A percentile compares a stretch with the other conserved stretches of the same genome.
These are phyloP conservation scores for Festucalex cinctus DNA, from an alignment of 2,113 vertebrate species.

Conservation along the genomic window DNA sequence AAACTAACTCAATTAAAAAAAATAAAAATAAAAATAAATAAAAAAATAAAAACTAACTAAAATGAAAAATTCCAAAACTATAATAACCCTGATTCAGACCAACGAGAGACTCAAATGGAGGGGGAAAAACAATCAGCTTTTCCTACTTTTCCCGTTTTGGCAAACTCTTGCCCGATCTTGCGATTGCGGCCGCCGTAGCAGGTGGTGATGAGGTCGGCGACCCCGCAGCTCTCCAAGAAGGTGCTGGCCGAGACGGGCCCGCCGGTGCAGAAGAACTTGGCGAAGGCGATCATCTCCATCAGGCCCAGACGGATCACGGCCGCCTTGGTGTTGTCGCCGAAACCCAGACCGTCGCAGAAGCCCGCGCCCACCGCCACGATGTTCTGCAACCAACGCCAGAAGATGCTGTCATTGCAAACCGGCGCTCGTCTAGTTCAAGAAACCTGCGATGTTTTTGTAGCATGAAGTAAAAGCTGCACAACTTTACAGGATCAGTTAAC, in stretches of 20 bases:
- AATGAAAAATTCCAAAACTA: too few species aligned
- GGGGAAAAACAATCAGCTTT: not conserved
- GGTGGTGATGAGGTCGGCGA: constrained; percentile 95
- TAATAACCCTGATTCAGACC: too few species aligned
- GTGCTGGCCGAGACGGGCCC: constrained; percentile 77
- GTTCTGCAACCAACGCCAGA: constrained; percentile 72
- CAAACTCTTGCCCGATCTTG: constrained; percentile 90
- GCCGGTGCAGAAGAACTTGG: constrained; percentile 85
- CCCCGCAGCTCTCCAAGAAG: constrained; percentile 95
- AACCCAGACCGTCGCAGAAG: constrained; percentile 93
- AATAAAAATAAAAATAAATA: too few species aligned
- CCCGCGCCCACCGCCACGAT: constrained; percentile 91
- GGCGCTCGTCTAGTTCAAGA: not conserved
- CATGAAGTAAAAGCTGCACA: not conserved
- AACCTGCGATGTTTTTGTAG: too few species aligned
- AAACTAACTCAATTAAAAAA: too few species aligned
- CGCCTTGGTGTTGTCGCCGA: constrained; percentile 95
- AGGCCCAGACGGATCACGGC: constrained; percentile 93
- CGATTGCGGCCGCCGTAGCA: constrained; percentile 94
- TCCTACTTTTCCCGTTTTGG: constrained; percentile 85
- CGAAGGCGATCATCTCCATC: constrained; percentile 95
- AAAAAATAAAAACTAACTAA: too few species aligned
- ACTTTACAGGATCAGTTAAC: not conserved
- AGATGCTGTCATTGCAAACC: not conserved
- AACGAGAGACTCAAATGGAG: not conserved